Conservation (phyloP, 2,888 invertebrate species). For the Drosophila ochracea region DNA sequence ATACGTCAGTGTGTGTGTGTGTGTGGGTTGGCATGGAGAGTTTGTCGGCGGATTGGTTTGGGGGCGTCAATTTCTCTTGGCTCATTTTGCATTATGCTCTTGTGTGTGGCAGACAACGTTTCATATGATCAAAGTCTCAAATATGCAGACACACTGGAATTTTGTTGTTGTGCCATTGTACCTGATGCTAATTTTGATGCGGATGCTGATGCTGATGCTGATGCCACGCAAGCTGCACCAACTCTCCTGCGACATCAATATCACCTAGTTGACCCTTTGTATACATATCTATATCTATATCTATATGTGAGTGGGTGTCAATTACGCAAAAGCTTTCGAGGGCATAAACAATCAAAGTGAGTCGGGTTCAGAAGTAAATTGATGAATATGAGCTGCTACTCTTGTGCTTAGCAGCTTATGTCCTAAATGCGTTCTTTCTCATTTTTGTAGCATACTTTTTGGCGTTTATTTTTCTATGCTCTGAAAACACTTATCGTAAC, state of each 20-base stretch:
- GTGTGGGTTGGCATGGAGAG: neutral
- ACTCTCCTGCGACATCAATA: conserved; percentile 4
- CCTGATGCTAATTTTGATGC: conserved; percentile 18
- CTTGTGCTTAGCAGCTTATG: neutral
- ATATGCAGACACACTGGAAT: conserved; percentile 77
- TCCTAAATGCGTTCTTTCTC: neutral
- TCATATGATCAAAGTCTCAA: conserved; percentile 76
- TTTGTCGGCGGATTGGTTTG: conserved; percentile 1
- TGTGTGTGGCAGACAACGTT: conserved; percentile 46
- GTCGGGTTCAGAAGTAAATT: neutral
- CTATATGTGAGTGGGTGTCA: conserved; percentile 47
- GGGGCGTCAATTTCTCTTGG: conserved; percentile 14
- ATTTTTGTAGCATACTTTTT: conserved; percentile 7
- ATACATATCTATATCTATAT: neutral
- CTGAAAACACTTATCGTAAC: neutral
- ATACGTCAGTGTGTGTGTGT: conserved; percentile 30
- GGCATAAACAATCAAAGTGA: conserved; percentile 29
- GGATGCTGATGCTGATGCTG: conserved; percentile 1
- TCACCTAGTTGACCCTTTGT: conserved; percentile 34
- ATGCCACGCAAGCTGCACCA: conserved; percentile 3
- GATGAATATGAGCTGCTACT: neutral
- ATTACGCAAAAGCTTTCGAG: conserved; percentile 52
- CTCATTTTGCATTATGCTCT: conserved; percentile 39
- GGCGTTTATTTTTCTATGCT: too few relatives aligned
- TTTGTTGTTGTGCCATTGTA: conserved; percentile 35